A percentile compares a stretch with the other conserved stretches of the same genome.
phyloP scores from a whole-genome alignment of 64 coral and sea anemone genomes.

The Platygyra sinensis region DNA sequence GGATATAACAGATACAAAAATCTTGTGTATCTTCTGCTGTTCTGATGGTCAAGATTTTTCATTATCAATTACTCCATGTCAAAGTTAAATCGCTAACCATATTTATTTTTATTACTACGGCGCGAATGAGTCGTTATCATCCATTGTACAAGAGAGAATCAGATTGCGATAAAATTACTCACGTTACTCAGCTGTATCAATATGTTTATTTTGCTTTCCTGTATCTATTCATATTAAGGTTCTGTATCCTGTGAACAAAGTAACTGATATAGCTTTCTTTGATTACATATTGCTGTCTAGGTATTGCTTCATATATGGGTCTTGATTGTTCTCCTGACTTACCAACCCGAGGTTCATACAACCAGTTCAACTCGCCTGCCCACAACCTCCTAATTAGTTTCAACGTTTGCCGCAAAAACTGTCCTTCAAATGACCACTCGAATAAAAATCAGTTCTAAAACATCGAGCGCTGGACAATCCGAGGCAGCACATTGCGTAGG shows the following conservation, averaged over 20 bases:
- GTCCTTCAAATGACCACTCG: not conserved
- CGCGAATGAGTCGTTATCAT: no score
- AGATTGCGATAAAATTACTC: no score
- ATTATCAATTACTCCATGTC: no score
- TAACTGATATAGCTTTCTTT: not conserved
- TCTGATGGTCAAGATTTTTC: no score
- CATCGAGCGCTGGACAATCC: not conserved
- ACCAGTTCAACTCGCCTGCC: constrained; percentile 60
- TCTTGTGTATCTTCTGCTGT: no score
- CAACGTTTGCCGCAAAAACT: no score
- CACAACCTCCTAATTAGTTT: constrained; percentile 17
- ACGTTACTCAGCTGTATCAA: no score
- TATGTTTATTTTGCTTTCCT: not conserved
- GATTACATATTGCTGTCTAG: constrained; percentile 45
- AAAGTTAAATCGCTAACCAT: no score
- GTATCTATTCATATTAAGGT: not conserved
- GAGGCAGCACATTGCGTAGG: not conserved
- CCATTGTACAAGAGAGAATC: no score
- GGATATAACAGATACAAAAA: no score
- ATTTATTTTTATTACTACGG: no score
- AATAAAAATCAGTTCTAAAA: not conserved
- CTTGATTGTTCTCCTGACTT: constrained; percentile 90
- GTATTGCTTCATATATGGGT: constrained; percentile 95
- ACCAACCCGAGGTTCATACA: constrained; percentile 97
- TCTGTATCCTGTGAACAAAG: not conserved